Base-by-base conservation (phyloP, 1,140 invertebrate genomes). In the Bacillus rossius region DNA sequence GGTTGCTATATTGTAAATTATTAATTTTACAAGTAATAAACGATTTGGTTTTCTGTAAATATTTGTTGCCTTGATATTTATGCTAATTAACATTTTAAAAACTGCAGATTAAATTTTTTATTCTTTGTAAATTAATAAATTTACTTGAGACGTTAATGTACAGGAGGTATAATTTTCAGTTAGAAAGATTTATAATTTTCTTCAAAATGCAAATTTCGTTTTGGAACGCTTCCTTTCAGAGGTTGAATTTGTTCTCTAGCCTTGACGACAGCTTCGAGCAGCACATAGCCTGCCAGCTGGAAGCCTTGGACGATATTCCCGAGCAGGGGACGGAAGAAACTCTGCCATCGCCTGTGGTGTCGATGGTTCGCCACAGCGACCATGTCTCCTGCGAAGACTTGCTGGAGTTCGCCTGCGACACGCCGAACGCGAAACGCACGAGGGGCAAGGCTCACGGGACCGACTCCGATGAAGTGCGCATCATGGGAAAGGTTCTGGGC, bases 381-480 rank as follows among this genome's bases (percentile, higher is more conserved):
- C 91, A 92, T 64, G 92, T 95, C 0, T 94, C 91, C 51, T 95
- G 93, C 66, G 92, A 96, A 74, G 93, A 96, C 79, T 74, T 96
- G 40, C 73, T 95, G 23, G 92, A 95, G 67, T 95, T 96, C 75
- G 89, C 92, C 5, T 86, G 91, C 67, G 86, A 91, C 65, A 88
- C 88, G 55, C 89, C 89, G 0, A 88, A 86, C 63, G 72, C 73
- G 3, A 67, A 75, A 47, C 67, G 79, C 55, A 81, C 81, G 3
- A 77, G 78, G 22, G 88, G 90, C 0, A 81, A 86, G n/a, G 83
- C 85, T n/a, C 82, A 88, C 48, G 89, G 91, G 2, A 81, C 85
- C 1, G 88, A 91, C 64, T 91, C 89, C 1, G 92, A 96, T 70
- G 92, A 96, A 81, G 89, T 96, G 42, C 77, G 91, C 63, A 91